Base-by-base conservation (phyloP, 1,140 invertebrate genomes). In the Cydia splendana region DNA sequence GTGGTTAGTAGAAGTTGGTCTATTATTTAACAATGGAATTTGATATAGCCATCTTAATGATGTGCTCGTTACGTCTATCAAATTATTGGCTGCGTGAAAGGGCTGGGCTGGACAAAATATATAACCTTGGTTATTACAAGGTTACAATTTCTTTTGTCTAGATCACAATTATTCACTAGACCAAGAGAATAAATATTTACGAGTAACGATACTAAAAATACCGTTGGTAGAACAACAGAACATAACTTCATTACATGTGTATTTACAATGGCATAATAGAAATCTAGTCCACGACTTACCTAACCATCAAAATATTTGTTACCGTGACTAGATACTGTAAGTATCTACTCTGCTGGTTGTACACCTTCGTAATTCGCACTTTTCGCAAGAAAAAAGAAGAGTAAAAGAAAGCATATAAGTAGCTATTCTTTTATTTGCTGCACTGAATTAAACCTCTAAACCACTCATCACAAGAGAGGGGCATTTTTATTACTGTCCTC, bases 21-120 rank as follows among this genome's bases (percentile, higher is more conserved):
- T 4, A 45, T 71, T 42, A 71, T 71, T 71, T 45, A 71, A 71
- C 67, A 71, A 71, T n/a, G 67, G 34, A 42, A 71, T 18, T 18
- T 20, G 65, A 67, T 71, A 38, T 71, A 71, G 18, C 67, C 0
- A 18, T 53, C 13, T 53, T 20, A 38, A 71, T 71, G 34, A 38
- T 34, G 28, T 20, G 20, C 18, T 62, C 18, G 34, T 71, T 71
- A 69, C 34, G 67, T 71, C 67, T 38, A 71, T 71, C 38, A 71
- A 71, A 62, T 20, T 62, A 62, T 62, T 53, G 15, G 15, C n/a
- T 53, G 51, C 51, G 15, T 53, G n/a, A 53, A 53, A 53, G 51
- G 51, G n/a, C 51, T 53, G 2, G 2, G 12, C 38, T 48, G 2
- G 12, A 48, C 45, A 48, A 18, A 53, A 53, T 15, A 18, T 7